phyloP scores from a whole-genome alignment of 2,113 vertebrate genomes.

The Henicopernis longicauda region DNA sequence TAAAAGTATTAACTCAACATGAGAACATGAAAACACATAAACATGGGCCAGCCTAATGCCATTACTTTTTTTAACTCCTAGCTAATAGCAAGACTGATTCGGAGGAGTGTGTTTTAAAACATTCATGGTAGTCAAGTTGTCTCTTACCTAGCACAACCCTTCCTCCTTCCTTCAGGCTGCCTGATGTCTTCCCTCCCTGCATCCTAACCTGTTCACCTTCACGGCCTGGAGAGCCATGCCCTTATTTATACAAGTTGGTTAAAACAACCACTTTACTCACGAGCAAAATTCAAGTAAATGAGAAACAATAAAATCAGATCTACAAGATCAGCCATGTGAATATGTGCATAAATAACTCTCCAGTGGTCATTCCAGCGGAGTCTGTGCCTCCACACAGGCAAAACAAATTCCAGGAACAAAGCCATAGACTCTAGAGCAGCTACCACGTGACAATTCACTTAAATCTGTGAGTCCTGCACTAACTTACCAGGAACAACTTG shows the following conservation, averaged over 20 bases:
- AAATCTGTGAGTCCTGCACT: not conserved
- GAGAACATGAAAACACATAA: not conserved
- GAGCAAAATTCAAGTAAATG: not conserved
- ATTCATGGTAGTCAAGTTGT: not conserved
- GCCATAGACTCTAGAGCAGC: not conserved
- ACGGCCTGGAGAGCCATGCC: not conserved
- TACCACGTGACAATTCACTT: not conserved
- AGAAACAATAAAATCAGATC: not conserved
- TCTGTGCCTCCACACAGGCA: not conserved
- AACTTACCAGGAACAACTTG: not conserved
- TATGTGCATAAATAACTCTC: not conserved
- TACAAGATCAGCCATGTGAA: not conserved
- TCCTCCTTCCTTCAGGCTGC: not conserved
- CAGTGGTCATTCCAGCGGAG: not conserved
- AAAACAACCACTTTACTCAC: not conserved
- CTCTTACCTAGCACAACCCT: not conserved
- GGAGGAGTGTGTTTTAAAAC: not conserved
- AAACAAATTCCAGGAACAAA: not conserved
- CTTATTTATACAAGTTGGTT: not conserved
- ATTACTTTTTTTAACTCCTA: not conserved
- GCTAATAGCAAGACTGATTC: not conserved
- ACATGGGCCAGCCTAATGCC: not conserved
- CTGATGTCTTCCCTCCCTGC: not conserved
- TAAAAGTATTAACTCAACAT: not conserved
- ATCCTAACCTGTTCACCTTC: not conserved